Evolutionary conservation across 1,140 invertebrate species (phyloP).

Genomic region (Condylostylus longicornis): DNA sequence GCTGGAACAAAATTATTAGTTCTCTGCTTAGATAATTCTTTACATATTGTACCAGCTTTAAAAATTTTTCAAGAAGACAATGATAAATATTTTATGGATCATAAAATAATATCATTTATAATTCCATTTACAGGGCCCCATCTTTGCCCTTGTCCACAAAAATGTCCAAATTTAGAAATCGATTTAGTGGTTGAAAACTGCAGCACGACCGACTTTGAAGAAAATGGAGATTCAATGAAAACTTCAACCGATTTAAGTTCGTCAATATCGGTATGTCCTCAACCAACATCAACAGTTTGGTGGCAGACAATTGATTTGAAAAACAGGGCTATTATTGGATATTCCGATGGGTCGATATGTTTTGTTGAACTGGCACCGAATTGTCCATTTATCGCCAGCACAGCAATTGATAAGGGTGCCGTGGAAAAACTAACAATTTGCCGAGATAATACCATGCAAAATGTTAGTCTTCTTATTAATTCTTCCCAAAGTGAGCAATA

Average conservation of each 20-base stretch:
- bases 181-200: background rate
- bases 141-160: constrained; percentile 30
- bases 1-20: constrained; percentile 51
- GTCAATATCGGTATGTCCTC: constrained; percentile 36
- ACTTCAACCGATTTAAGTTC: too few species aligned
- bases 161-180: constrained; percentile 21
- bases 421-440: constrained; percentile 47
- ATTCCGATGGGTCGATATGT: constrained; percentile 51
- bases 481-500: constrained; percentile 44
- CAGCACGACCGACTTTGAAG: background rate
- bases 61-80: constrained; percentile 19
- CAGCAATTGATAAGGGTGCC: constrained; percentile 40
- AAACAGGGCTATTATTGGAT: constrained; percentile 50
- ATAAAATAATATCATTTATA: constrained; percentile 29
- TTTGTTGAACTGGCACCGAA: constrained; percentile 50
- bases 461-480: constrained; percentile 47
- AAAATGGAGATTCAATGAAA: background rate
- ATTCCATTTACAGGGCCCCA: constrained; percentile 31
- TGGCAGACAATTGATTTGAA: constrained; percentile 47
- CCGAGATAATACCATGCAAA: constrained; percentile 49
- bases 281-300: constrained; percentile 46
- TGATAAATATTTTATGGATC: constrained; percentile 17
- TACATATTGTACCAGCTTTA: constrained; percentile 29
- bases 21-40: constrained; percentile 35
- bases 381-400: constrained; percentile 47